Base-by-base conservation (phyloP, 2,797 vertebrate species). In the Parotocinclus haroldoi region DNA sequence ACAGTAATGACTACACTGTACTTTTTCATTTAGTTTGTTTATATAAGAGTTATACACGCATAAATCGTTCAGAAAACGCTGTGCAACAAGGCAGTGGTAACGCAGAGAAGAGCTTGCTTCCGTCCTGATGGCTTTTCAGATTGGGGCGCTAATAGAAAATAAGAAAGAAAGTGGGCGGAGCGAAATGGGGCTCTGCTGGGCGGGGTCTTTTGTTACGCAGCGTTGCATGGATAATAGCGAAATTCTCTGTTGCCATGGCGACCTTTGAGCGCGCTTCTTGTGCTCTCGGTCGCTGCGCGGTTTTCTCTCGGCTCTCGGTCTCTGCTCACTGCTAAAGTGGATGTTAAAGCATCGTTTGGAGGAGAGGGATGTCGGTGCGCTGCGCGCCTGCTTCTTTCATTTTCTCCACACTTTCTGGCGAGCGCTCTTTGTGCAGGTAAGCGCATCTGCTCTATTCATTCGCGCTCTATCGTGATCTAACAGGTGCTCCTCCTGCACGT, bases 211-310 rank as follows among this genome's bases (percentile, higher is more conserved):
- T 93, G 90, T 88, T 92, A 89, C 90, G 92, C 92, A 93, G 89
- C 86, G 91, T 91, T 91, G 94, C 93, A 89, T 92, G 92, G 90
- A 92, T 92, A 93, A 93, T 36, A n/a, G 19, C n/a, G 17, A 89
- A 91, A 89, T 91, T 91, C 91, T 82, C 85, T 69, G 95, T 98
- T 94, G 90, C 92, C 87, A 96, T 96, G 92, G 94, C 89, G 91
- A 94, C 93, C 92, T 94, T 96, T 96, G 94, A 95, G 95, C 91
- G 92, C 92, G 87, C 92, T 90, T 82, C 75, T 56, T 38, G 74
- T 82, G 79, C 87, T 90, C 87, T 85, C 78, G 80, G 79, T 81
- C 77, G 78, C 84, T 79, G 80, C 77, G 81, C 85, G 84, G 76
- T 16, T 49, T 52, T 52, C 16, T 0, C 37, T 18, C 19, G 66